These are phyloP conservation scores for Leptinotarsa haldemani DNA, from an alignment of 2,888 invertebrate genomes.

Conservation along the genomic window DNA sequence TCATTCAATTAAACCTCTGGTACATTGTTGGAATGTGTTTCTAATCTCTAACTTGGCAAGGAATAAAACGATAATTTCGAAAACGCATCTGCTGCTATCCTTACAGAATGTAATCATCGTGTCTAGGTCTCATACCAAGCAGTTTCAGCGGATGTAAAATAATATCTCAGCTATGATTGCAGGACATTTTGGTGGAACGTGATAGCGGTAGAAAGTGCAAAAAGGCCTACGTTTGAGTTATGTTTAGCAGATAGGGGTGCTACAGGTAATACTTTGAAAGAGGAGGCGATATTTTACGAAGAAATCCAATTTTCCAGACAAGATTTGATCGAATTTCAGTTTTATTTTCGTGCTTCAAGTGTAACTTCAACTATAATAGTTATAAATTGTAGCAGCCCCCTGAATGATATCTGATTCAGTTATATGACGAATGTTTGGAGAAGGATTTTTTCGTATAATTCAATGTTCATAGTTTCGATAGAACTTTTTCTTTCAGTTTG, in stretches of 20 bases:
- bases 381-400: no score
- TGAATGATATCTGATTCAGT: no score
- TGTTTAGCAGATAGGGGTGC: not conserved
- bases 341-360: no score
- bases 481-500: no score
- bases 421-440: no score
- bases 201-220: conserved; percentile 48
- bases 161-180: conserved; percentile 51
- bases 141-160: conserved; percentile 55
- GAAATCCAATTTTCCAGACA: no score
- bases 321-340: no score
- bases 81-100: conserved; percentile 9
- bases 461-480: no score
- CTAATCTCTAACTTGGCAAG: not conserved
- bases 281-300: not conserved
- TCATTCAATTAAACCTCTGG: not conserved
- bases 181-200: conserved; percentile 52
- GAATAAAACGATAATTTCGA: not conserved
- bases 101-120: conserved; percentile 25
- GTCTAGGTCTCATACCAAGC: conserved; percentile 29
- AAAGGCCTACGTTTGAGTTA: conserved; percentile 15
- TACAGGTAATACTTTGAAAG: not conserved
- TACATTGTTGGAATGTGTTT: not conserved
- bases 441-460: no score
- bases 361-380: no score